Base-by-base conservation (phyloP, 2,888 invertebrate genomes). In the Ectropis crepuscularia region DNA sequence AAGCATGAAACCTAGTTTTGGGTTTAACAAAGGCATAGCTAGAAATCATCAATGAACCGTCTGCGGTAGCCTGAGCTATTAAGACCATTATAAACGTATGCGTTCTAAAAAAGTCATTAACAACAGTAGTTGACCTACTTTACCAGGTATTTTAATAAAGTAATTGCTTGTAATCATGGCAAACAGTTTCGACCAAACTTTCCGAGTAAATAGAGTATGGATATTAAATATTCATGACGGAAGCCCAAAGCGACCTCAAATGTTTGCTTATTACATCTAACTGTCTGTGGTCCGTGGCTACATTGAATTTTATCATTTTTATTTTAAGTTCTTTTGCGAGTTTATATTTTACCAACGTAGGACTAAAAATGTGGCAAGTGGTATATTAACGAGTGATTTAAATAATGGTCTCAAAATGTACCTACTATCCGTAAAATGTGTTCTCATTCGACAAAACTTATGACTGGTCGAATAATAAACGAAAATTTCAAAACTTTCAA, bases 191-290 rank as follows among this genome's bases (percentile, higher is more conserved):
- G 51, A 6, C 7, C 12, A 70, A 75, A 74, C 73, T 76, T 72
- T 74, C 59, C 69, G 74, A 71, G 73, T 77, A 58, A 46, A 57
- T 65, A 65, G 36, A 54, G 49, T 57, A 54, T 81, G 75, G 79
- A 81, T 59, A 84, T 83, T 75, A 81, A 83, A 81, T 85, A 84
- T 83, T 81, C 82, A 86, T 85, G 77, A 78, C 45, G 11, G 50
- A 28, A 11, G 70, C 64, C 69, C 75, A 75, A 74, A 77, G 77
- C 80, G 80, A 80, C 78, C 78, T 81, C 77, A 76, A 81, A 78
- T 75, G 78, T 80, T 84, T 50, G 50, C 12, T 51, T 62, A 77
- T 81, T 80, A 81, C 85, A 87, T 86, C 83, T 83, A 85, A 83
- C 69, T 69, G 64, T 69, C 65, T 16, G 42, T 49, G 42, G 37